A percentile compares a stretch with the other conserved stretches of the same genome.
Conservation (phyloP, 2,888 invertebrate genomes). For the Piscicola geometra region DNA sequence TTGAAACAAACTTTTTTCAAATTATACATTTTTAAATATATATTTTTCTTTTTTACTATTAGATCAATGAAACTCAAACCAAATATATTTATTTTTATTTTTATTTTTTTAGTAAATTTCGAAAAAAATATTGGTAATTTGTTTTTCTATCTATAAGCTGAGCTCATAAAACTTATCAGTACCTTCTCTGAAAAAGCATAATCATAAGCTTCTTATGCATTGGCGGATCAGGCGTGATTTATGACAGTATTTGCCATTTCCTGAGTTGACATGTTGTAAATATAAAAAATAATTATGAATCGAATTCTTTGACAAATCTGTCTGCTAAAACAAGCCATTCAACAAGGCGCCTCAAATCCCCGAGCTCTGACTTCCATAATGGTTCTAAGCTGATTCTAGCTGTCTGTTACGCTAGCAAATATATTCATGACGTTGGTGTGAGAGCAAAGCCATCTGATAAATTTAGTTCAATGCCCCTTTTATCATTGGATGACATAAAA, state of each 20-base stretch:
- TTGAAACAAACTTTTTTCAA: no score
- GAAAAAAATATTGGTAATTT: not conserved
- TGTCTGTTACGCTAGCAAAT: no score
- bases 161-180: conserved; percentile 1
- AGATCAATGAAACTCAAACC: no score
- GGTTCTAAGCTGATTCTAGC: not conserved
- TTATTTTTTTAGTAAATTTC: not conserved
- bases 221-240: conserved; percentile 9
- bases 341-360: not conserved
- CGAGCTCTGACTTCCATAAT: not conserved
- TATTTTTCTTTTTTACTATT: no score
- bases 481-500: no score
- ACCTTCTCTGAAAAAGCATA: not conserved
- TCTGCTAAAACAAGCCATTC: not conserved
- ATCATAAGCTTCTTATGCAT: conserved; percentile 2
- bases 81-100: no score
- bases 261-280: no score
- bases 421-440: no score
- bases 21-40: no score
- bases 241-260: not conserved
- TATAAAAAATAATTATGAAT: no score
- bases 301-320: not conserved
- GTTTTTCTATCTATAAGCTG: not conserved
- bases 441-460: no score
- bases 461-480: no score